A percentile compares a stretch with the other conserved stretches of the same genome.
Evolutionary conservation across 2,113 vertebrate species (phyloP).

Genomic region (Otis tarda): DNA sequence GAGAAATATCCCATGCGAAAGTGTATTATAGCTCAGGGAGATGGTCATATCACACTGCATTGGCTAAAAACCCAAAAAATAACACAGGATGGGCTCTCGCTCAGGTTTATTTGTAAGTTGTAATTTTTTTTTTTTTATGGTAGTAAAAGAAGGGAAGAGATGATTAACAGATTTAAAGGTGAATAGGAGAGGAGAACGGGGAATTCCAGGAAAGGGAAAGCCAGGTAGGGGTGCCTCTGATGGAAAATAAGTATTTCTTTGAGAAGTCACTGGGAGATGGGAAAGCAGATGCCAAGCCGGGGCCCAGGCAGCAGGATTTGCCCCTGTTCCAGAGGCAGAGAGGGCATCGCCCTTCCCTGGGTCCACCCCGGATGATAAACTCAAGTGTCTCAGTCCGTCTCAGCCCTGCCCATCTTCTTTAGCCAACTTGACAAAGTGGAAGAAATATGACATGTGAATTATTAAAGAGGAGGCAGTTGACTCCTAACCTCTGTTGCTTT

Average conservation of each 20-base stretch:
- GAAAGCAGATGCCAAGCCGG: background rate
- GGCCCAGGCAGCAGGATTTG: background rate
- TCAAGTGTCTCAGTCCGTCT: slow-evolving; percentile 44
- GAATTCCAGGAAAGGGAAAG: background rate
- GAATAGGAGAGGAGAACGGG: background rate
- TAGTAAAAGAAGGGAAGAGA: background rate
- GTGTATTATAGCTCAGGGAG: background rate
- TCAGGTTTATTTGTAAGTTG: background rate
- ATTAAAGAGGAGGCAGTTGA: slow-evolving; percentile 80
- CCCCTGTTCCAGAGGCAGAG: background rate
- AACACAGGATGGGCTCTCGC: background rate
- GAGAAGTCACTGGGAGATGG: background rate
- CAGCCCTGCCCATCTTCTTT: slow-evolving; percentile 72
- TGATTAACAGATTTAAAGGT: background rate
- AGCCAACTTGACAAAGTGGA: slow-evolving; percentile 74
- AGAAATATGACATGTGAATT: slow-evolving; percentile 80
- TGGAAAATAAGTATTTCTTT: background rate
- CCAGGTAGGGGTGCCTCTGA: background rate
- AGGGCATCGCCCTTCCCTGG: background rate
- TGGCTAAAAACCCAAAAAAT: background rate
- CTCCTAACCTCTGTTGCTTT: slow-evolving; percentile 75
- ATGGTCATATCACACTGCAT: background rate
- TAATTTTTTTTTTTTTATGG: background rate
- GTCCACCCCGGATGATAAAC: slow-evolving; percentile 53
- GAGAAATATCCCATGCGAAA: background rate